phyloP scores from a whole-genome alignment of 2,888 invertebrate species.

The Drosophila paramelanica region DNA sequence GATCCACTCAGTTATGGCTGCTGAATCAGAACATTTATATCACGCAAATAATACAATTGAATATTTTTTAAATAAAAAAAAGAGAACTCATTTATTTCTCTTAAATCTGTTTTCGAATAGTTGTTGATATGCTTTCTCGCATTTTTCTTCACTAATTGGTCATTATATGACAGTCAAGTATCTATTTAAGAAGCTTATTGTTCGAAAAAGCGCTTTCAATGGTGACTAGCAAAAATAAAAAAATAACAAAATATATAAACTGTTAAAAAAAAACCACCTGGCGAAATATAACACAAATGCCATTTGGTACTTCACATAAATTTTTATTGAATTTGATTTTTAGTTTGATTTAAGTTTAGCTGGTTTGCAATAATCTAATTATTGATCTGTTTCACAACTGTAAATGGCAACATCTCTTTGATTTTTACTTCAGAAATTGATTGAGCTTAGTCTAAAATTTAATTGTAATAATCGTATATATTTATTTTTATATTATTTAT shows the following conservation, averaged over 20 bases:
- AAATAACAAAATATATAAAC: background rate
- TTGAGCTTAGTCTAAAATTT: conserved; percentile 11
- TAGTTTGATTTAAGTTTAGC: conserved; percentile 38
- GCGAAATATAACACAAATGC: conserved; percentile 5
- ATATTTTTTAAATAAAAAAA: background rate
- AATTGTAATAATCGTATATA: conserved; percentile 29
- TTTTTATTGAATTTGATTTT: conserved; percentile 52
- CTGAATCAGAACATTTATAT: too few species aligned
- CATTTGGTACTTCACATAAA: conserved; percentile 42
- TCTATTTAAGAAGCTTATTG: background rate
- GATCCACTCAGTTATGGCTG: too few species aligned
- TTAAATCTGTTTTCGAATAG: background rate
- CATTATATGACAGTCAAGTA: background rate
- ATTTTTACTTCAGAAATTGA: conserved; percentile 23
- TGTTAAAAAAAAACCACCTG: background rate
- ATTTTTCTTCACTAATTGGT: background rate
- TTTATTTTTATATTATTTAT: background rate
- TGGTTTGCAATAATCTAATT: conserved; percentile 74
- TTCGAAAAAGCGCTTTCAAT: background rate
- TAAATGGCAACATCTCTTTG: conserved; percentile 47
- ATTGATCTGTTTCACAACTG: conserved; percentile 83
- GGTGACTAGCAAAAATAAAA: background rate
- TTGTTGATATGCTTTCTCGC: background rate
- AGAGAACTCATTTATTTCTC: background rate
- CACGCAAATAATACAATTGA: too few species aligned